Conservation (phyloP, 2,113 vertebrate species). For the Dolichallabes microphthalmus region DNA sequence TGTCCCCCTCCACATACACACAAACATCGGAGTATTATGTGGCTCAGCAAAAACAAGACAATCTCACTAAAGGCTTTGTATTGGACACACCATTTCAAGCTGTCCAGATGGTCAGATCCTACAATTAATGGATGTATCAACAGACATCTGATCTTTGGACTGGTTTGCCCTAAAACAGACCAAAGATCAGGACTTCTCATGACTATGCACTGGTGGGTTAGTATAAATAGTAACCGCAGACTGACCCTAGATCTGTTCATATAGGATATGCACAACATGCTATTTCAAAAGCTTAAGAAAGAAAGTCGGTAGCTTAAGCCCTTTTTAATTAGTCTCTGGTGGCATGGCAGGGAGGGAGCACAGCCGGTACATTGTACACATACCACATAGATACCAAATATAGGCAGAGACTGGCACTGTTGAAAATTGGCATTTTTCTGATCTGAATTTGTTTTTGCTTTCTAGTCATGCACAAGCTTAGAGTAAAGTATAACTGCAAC, state of each 20-base stretch:
- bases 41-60: constrained; percentile 2
- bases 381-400: constrained; percentile 42
- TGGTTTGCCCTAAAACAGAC: constrained; percentile 22
- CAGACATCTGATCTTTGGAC: too few relatives aligned
- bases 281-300: constrained; percentile 36
- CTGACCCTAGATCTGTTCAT: constrained; percentile 30
- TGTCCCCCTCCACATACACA: neutral
- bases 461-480: neutral
- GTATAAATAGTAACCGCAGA: neutral
- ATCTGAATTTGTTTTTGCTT: neutral
- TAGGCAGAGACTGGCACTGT: constrained; percentile 23
- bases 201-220: neutral
- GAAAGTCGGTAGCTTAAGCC: constrained; percentile 41
- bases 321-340: constrained; percentile 53
- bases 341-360: constrained; percentile 40
- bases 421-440: neutral
- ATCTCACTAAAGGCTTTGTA: neutral
- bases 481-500: neutral
- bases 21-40: neutral
- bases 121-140: constrained; percentile 13
- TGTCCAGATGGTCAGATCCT: constrained; percentile 22
- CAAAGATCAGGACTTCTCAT: neutral
- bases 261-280: constrained; percentile 20
- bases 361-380: constrained; percentile 41
- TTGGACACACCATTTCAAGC: constrained; percentile 18